phyloP scores from a whole-genome alignment of 1,140 invertebrate genomes.

The Ostrea denselamellosa region DNA sequence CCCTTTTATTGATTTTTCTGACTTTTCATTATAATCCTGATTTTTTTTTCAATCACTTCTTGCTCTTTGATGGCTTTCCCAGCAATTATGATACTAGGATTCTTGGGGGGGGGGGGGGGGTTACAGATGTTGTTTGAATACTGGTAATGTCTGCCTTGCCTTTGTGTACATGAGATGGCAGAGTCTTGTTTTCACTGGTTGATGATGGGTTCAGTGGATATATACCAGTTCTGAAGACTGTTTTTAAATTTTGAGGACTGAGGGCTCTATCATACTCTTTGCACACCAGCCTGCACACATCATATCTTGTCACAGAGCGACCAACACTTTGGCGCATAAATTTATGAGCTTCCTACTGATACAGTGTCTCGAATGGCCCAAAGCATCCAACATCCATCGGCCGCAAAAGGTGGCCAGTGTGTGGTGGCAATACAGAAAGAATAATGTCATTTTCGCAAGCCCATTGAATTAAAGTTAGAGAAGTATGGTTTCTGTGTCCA shows the following conservation, averaged over 20 bases:
- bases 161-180: background rate
- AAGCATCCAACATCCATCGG: slow-evolving; percentile 47
- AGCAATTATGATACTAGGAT: background rate
- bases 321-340: slow-evolving; percentile 11
- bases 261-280: slow-evolving; percentile 42
- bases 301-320: slow-evolving; percentile 32
- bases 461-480: slow-evolving; percentile 15
- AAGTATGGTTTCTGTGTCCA: slow-evolving; percentile 43
- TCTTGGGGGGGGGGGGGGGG: background rate
- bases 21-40: no score
- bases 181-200: no score
- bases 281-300: slow-evolving; percentile 49
- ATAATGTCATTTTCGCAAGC: slow-evolving; percentile 29
- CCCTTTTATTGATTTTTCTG: no score
- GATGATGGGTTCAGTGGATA: background rate
- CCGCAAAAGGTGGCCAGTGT: slow-evolving; percentile 41
- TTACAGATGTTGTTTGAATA: background rate
- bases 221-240: slow-evolving; percentile 45
- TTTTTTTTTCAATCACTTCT: no score
- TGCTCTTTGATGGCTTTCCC: background rate
- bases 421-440: slow-evolving; percentile 32
- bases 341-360: slow-evolving; percentile 37
- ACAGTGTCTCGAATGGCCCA: slow-evolving; percentile 40
- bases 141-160: background rate
- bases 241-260: slow-evolving; percentile 36